phyloP scores from a whole-genome alignment of 92 coral and sea anemone species.

The Zoanthus sociatus region DNA sequence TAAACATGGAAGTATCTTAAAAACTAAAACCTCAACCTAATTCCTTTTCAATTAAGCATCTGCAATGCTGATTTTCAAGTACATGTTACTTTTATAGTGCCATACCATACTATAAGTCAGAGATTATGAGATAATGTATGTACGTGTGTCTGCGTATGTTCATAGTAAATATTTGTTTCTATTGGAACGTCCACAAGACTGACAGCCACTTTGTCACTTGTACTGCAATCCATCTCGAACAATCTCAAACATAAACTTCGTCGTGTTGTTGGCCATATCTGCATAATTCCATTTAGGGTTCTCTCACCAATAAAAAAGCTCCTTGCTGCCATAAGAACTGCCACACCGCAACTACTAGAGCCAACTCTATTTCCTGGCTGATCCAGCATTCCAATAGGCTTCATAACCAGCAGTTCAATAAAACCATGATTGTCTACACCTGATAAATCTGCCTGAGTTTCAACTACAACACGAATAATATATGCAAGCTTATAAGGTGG shows the following conservation, averaged over 20 bases:
- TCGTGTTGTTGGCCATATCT: constrained; percentile 8
- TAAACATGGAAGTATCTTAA: not conserved
- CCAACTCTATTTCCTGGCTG: constrained; percentile 51
- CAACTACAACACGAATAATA: constrained; percentile 9
- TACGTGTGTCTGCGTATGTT: not conserved
- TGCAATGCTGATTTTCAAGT: not conserved
- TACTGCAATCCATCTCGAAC: constrained; percentile 28
- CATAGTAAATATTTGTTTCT: not conserved
- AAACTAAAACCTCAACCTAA: not conserved
- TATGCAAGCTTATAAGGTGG: constrained; percentile 17
- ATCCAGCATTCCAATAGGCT: constrained; percentile 51
- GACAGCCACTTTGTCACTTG: not conserved
- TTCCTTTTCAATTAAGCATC: not conserved
- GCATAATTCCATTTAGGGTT: constrained; percentile 20
- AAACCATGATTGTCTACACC: not conserved
- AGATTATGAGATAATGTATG: not conserved
- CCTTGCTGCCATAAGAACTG: constrained; percentile 51
- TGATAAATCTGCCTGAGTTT: constrained; percentile 9
- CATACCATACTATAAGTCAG: constrained; percentile 1
- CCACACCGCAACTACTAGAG: constrained; percentile 59
- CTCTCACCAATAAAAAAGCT: constrained; percentile 37
- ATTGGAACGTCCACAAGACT: not conserved
- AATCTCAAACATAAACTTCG: constrained; percentile 39
- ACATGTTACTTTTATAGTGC: not conserved
- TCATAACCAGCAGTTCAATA: not conserved